Conservation (phyloP, 2,888 invertebrate species). For the Eucera pruinosa region DNA sequence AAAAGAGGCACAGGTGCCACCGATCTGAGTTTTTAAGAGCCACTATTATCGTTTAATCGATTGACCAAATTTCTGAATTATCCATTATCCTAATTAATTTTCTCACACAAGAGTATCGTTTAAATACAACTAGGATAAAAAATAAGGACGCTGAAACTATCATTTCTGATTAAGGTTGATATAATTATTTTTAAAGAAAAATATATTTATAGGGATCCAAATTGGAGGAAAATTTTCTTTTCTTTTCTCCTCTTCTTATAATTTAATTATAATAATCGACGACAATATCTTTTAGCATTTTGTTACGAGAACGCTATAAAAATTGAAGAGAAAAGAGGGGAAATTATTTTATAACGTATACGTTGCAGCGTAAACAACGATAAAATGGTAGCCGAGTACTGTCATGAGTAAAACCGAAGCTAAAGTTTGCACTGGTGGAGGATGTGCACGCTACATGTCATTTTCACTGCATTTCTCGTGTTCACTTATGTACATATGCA, state of each 20-base stretch:
- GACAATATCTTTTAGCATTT: neutral
- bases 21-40: constrained; percentile 29
- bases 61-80: neutral
- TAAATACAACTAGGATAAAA: neutral
- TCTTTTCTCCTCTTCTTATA: neutral
- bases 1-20: constrained; percentile 56
- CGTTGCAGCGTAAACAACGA: neutral
- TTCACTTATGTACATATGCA: constrained; percentile 2
- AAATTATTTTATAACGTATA: no score
- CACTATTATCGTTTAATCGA: neutral
- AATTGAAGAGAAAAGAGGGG: no score
- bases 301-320: neutral
- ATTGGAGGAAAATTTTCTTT: neutral
- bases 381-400: neutral
- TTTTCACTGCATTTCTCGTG: constrained; percentile 6
- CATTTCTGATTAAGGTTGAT: neutral
- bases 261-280: no score
- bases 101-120: neutral
- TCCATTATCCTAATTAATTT: neutral
- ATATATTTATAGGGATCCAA: no score
- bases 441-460: neutral
- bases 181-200: neutral
- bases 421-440: neutral
- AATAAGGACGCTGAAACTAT: neutral
- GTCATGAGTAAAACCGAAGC: neutral